phyloP scores from a whole-genome alignment of 1,140 invertebrate genomes.

The Asbolus verrucosus region DNA sequence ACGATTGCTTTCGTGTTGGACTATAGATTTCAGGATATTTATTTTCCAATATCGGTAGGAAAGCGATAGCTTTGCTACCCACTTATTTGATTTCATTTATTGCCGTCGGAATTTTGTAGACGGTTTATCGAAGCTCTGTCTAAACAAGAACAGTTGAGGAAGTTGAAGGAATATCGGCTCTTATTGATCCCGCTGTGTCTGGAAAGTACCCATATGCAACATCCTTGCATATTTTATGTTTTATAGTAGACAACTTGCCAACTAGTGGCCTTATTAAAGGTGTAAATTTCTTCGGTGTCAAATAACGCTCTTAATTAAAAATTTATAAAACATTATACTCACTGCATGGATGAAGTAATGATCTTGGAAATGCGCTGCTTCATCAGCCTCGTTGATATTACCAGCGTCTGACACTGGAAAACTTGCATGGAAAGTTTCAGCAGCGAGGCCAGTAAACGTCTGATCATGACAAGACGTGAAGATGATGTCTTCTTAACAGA shows the following conservation, averaged over 20 bases:
- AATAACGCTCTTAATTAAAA: conserved; percentile 36
- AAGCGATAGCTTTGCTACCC: conserved; percentile 28
- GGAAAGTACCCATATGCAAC: conserved; percentile 15
- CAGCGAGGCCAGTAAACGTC: too few relatives aligned
- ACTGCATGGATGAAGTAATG: too few relatives aligned
- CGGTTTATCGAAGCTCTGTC: conserved; percentile 34
- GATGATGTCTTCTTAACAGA: too few relatives aligned
- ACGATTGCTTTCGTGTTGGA: conserved; percentile 11
- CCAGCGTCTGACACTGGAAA: too few relatives aligned
- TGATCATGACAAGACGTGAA: too few relatives aligned
- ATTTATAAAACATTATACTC: conserved; percentile 22
- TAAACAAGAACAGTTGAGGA: conserved; percentile 29
- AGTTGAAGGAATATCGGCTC: conserved; percentile 18
- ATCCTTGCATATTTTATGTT: conserved; percentile 27
- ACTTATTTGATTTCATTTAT: conserved; percentile 39
- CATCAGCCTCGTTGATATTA: too few relatives aligned
- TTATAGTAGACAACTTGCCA: conserved; percentile 22
- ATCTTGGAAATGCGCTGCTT: too few relatives aligned
- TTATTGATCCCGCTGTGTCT: conserved; percentile 28
- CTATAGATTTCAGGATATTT: conserved; percentile 33
- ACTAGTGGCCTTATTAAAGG: conserved; percentile 34
- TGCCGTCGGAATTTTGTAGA: conserved; percentile 32
- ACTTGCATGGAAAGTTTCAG: too few relatives aligned
- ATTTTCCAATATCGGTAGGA: conserved; percentile 25
- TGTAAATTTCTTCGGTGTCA: conserved; percentile 31